Conservation (phyloP, 2,797 vertebrate species). For the Micrastur ruficollis region DNA sequence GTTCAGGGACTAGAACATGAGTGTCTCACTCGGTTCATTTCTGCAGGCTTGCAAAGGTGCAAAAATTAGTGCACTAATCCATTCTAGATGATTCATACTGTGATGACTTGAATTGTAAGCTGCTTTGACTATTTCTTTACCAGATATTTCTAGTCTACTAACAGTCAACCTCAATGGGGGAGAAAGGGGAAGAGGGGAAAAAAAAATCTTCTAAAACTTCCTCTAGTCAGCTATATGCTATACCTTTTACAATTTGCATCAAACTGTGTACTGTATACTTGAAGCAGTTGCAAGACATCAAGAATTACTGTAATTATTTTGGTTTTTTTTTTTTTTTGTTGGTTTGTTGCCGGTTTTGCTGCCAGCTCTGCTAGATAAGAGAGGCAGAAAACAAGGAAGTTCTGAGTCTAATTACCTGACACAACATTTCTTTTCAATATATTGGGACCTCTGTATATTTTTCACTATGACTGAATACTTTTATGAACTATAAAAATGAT, state of each 20-base stretch:
- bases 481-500: not conserved
- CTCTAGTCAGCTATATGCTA: not conserved
- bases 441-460: not conserved
- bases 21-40: not conserved
- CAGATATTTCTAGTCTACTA: not conserved
- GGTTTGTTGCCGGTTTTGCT: not conserved
- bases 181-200: not conserved
- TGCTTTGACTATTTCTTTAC: not conserved
- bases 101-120: not conserved
- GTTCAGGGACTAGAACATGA: not conserved
- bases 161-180: not conserved
- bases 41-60: not conserved
- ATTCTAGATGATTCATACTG: not conserved
- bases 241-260: not conserved
- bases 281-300: not conserved
- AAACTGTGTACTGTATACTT: not conserved
- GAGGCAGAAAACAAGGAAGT: not conserved
- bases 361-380: not conserved
- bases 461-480: not conserved
- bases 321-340: not conserved
- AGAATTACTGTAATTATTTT: not conserved
- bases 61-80: not conserved
- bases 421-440: not conserved
- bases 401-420: not conserved
- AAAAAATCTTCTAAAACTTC: not conserved